Base-by-base conservation (phyloP, 2,888 invertebrate species). In the Pyrrhosoma nymphula region DNA sequence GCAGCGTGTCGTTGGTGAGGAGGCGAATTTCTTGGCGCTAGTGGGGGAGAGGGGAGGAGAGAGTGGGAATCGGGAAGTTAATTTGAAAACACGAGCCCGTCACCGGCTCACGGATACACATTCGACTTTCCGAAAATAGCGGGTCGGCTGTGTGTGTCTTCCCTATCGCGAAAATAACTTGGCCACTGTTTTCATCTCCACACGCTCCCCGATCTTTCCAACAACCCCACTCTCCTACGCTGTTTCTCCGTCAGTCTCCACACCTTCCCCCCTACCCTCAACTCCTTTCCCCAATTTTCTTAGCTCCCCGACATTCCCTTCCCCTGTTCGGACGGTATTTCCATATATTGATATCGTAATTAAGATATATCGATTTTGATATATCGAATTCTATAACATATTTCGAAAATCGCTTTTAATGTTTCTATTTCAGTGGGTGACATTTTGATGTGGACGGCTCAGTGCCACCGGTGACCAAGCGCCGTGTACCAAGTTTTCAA, bases 51-150 rank as follows among this genome's bases (percentile, higher is more conserved):
- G n/a, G 0, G 69, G 26, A 12, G 12, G 26, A 12, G 47, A 2
- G 47, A 47, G 69, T 26, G 69, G 69, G 26, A 69, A 69, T 69
- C 69, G 69, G 26, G 69, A n/a, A 69, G 69, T 69, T 69, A 69
- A 69, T 69, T 69, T n/a, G 69, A 69, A 69, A 69, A n/a, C 69
- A 69, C 69, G 26, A 69, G 69, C 69, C 69, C 69, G 69, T 69
- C 69, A 69, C n/a, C 69, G 69, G 69, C 69, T 20, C 69, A 69
- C 26, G 47, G 47, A 47, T 47, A 47, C 47, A 26, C 69, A 69
- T 26, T 69, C 69, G 12, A 47, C 69, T 69, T n/a, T 69, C 69
- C 69, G 69, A 69, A 69, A 69, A 69, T 69, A 69, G n/a, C 69
- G 0, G 69, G 69, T 69, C n/a, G 69, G 69, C 26, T n/a, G 69